A percentile compares a stretch with the other conserved stretches of the same genome.
Evolutionary conservation across 2,888 invertebrate genomes (phyloP).

Genomic region (Orchestes rusci): DNA sequence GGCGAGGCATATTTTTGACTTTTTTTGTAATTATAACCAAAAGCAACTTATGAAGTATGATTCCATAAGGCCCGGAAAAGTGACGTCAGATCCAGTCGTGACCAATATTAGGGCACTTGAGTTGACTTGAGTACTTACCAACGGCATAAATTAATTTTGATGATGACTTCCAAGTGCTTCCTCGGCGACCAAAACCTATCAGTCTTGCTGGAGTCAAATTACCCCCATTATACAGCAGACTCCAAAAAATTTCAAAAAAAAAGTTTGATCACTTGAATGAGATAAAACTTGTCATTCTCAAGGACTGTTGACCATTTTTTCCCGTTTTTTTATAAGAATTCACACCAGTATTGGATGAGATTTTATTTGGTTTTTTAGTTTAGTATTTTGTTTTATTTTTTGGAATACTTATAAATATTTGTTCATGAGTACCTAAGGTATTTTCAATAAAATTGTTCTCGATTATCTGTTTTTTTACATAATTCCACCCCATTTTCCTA

Average conservation of each 20-base stretch:
- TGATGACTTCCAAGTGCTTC: constrained; percentile 8
- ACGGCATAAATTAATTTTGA: constrained; percentile 8
- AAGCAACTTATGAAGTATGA: constrained; percentile 14
- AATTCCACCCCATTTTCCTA: too few relatives aligned
- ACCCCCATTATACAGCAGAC: constrained; percentile 5
- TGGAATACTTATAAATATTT: too few relatives aligned
- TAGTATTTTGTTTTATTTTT: too few relatives aligned
- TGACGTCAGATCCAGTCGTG: constrained; percentile 2
- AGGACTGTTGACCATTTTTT: background rate
- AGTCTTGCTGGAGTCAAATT: constrained; percentile 6
- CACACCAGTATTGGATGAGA: background rate
- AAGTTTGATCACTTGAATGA: constrained; percentile 10
- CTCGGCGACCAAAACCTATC: constrained; percentile 7
- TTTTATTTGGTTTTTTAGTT: constrained; percentile 2
- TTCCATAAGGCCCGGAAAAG: constrained; percentile 14
- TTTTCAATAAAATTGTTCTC: too few relatives aligned
- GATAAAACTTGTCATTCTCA: constrained; percentile 6
- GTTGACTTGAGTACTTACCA: constrained; percentile 1
- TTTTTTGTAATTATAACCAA: constrained; percentile 10
- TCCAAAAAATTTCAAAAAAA: constrained; percentile 8
- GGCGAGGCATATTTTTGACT: too few relatives aligned
- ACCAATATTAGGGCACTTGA: constrained; percentile 1
- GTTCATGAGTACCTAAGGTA: too few relatives aligned
- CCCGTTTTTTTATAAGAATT: background rate
- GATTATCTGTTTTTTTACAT: too few relatives aligned